Conservation (phyloP, 2,888 invertebrate genomes). For the Adelognathus sp. region DNA sequence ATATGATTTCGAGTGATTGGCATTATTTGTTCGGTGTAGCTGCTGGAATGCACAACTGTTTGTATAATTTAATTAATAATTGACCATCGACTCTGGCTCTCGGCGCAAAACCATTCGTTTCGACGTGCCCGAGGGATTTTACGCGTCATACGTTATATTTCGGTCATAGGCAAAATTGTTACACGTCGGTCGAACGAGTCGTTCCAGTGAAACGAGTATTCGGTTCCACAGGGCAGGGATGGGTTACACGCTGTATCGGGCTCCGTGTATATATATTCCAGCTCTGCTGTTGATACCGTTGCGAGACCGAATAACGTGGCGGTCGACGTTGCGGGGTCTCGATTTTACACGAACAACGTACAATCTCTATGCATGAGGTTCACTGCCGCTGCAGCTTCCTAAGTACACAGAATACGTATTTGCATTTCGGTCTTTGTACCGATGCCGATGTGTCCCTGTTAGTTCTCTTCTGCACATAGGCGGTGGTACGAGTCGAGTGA, state of each 20-base stretch:
- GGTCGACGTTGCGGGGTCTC: slow-evolving; percentile 61
- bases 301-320: slow-evolving; percentile 28
- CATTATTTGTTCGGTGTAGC: no score
- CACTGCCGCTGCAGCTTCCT: slow-evolving; percentile 78
- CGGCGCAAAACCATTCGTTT: no score
- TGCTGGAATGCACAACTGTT: not conserved
- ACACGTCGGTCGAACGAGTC: slow-evolving; percentile 38
- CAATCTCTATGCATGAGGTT: slow-evolving; percentile 80
- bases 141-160: not conserved
- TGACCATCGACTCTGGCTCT: not conserved
- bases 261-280: not conserved
- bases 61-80: slow-evolving; percentile 12
- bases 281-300: slow-evolving; percentile 11
- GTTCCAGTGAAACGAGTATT: not conserved
- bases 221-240: not conserved
- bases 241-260: slow-evolving; percentile 17
- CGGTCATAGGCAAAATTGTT: slow-evolving; percentile 39
- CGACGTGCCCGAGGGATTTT: not conserved
- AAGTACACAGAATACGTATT: slow-evolving; percentile 80
- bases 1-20: no score
- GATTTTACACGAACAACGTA: slow-evolving; percentile 76
- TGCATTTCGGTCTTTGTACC: slow-evolving; percentile 80
- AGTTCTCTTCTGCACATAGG: slow-evolving; percentile 28
- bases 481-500: slow-evolving; percentile 21
- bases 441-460: slow-evolving; percentile 68